These are phyloP conservation scores for Acanthosepion lycidas DNA, from an alignment of 2,888 invertebrate species.

Conservation along the genomic window DNA sequence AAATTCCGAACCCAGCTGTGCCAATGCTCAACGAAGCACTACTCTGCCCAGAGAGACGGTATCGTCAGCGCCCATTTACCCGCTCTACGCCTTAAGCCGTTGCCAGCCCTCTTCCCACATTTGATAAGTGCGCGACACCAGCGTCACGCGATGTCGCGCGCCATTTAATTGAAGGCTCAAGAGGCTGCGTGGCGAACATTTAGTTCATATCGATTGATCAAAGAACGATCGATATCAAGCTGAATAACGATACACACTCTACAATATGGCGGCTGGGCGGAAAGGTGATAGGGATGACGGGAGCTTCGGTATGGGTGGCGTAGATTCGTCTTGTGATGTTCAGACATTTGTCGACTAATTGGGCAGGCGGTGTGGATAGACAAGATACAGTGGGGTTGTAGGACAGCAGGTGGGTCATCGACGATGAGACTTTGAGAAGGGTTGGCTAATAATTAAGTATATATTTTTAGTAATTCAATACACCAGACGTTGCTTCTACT, in stretches of 20 bases:
- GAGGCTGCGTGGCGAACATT: background rate
- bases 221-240: background rate
- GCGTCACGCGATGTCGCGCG: conserved; percentile 12
- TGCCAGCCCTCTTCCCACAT: background rate
- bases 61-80: background rate
- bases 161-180: conserved; percentile 33
- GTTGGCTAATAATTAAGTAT: conserved; percentile 8
- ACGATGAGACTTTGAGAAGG: background rate
- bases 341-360: conserved; percentile 33
- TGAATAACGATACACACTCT: background rate
- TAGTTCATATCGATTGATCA: background rate
- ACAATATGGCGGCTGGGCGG: background rate
- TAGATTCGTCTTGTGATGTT: conserved; percentile 16
- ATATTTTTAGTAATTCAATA: conserved; percentile 33
- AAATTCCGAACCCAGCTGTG: background rate
- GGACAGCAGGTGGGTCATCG: background rate
- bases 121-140: background rate
- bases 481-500: background rate
- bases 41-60: background rate
- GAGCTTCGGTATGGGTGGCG: background rate
- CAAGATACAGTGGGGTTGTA: background rate
- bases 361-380: background rate
- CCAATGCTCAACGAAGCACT: background rate
- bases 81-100: background rate
- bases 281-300: background rate